Percentiles rank a stretch among this genome's conserved stretches.
Conservation (phyloP, 2,797 vertebrate species). For the Rhynchonycteris naso region DNA sequence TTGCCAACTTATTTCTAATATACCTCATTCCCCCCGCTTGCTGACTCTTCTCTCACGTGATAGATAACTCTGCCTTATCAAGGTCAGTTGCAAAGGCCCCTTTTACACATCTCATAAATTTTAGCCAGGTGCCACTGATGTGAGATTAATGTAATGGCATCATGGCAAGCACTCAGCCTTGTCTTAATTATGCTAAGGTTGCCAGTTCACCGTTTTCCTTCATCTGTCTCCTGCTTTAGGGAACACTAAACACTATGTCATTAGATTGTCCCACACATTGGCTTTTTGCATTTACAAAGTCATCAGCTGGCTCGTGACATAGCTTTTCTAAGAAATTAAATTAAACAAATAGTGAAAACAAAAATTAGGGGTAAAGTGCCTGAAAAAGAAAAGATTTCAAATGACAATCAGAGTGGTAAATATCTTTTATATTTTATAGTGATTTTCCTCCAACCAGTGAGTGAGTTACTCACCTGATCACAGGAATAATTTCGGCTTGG, state of each 20-base stretch:
- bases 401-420: not conserved
- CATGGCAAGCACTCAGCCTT: constrained; percentile 90
- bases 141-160: constrained; percentile 92
- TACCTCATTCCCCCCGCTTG: constrained; percentile 74
- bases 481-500: not conserved
- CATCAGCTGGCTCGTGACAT: constrained; percentile 89
- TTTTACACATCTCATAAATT: constrained; percentile 92
- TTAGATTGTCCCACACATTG: constrained; percentile 91
- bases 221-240: constrained; percentile 92
- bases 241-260: constrained; percentile 93
- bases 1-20: constrained; percentile 70
- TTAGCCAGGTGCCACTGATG: constrained; percentile 89
- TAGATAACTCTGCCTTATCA: constrained; percentile 89
- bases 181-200: constrained; percentile 94
- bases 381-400: not conserved
- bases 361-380: constrained; percentile 76
- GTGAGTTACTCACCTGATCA: not conserved
- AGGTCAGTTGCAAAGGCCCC: constrained; percentile 89
- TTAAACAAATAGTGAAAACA: constrained; percentile 86
- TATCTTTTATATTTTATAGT: not conserved
- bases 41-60: constrained; percentile 84
- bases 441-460: not conserved
- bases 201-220: constrained; percentile 89
- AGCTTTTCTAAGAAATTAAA: constrained; percentile 89
- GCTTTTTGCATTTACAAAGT: constrained; percentile 90